A percentile compares a stretch with the other conserved stretches of the same genome.
Evolutionary conservation across 2,797 vertebrate genomes (phyloP).

Genomic region (Hydrolagus colliei): DNA sequence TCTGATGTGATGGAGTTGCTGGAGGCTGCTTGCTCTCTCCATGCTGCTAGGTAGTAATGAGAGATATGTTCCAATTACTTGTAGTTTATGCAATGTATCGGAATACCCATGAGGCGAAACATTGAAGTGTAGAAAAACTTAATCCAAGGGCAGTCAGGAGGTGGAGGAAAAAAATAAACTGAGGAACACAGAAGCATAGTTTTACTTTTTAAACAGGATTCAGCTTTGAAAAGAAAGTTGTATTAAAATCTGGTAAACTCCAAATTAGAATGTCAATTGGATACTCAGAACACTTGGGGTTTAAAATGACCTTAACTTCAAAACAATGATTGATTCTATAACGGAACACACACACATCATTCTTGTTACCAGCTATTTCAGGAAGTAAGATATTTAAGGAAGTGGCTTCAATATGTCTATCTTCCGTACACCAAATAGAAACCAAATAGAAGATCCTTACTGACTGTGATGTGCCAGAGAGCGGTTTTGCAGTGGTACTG

Average conservation of each 20-base stretch:
- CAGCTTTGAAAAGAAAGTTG: not conserved
- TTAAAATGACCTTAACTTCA: not conserved
- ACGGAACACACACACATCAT: too few species aligned
- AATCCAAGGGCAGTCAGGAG: not conserved
- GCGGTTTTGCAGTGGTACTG: conserved; percentile 60
- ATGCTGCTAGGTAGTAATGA: conserved; percentile 30
- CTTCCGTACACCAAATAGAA: not conserved
- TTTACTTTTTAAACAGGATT: not conserved
- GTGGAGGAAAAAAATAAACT: too few species aligned
- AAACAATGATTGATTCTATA: not conserved
- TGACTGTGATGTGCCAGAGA: not conserved
- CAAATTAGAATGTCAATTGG: too few species aligned
- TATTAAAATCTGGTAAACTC: not conserved
- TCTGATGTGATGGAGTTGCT: conserved; percentile 51
- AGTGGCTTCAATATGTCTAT: not conserved
- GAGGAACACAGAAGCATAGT: too few species aligned
- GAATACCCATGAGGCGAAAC: too few species aligned
- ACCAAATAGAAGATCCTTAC: not conserved
- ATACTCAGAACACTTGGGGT: not conserved
- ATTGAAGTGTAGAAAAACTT: too few species aligned
- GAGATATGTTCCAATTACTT: not conserved
- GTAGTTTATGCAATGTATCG: not conserved
- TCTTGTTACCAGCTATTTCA: not conserved
- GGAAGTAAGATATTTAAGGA: too few species aligned
- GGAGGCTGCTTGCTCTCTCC: conserved; percentile 39